Base-by-base conservation (phyloP, 2,113 vertebrate genomes). In the Hirundichthys speculiger region DNA sequence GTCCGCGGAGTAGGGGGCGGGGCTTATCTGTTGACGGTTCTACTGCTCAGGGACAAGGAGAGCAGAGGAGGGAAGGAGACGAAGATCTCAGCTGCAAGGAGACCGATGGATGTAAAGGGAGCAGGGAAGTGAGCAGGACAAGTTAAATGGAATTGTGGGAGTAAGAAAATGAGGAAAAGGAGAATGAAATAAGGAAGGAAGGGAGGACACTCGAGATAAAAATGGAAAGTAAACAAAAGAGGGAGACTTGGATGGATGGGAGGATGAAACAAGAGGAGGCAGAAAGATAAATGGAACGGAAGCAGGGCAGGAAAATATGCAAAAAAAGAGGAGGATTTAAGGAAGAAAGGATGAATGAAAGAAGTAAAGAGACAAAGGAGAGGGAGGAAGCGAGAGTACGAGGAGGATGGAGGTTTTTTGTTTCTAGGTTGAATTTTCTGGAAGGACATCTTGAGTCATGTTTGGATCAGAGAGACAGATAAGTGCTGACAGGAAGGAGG, bases 401-500 rank as follows among this genome's bases (percentile, higher is more conserved):
- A 15, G 21, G 21, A 19, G 7, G 43, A 8, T 19, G 11, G 8
- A 45, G 7, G n/a, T 19, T 13, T 13, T 13, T 18, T 6, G 18
- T 45, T 45, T 45, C 14, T 45, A 11, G 24, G 14, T n/a, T 38
- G 50, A 18, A n/a, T 43, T 48, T 60, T 13, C 24, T 20, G 14
- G 22, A 19, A 13, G 13, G 51, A 19, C 4, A 41, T 38, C 21
- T 25, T 13, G n/a, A n/a, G n/a, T 47, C 42, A 46, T 15, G 20
- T 40, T 39, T 7, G 30, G 11, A 39, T 41, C 41, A 3, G 25
- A 54, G 59, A 69, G 73, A n/a, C n/a, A n/a, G n/a, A 73, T 73
- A 55, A 45, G 9, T 54, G 45, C 18, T 13, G 43, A 58, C 74
- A 70, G 79, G 73, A 81, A 77, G 61, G 51, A 56, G 65, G 56